Percentiles rank a stretch among this genome's conserved stretches.
phyloP scores from a whole-genome alignment of 2,113 vertebrate genomes.

The Thinocorus orbignyianus region DNA sequence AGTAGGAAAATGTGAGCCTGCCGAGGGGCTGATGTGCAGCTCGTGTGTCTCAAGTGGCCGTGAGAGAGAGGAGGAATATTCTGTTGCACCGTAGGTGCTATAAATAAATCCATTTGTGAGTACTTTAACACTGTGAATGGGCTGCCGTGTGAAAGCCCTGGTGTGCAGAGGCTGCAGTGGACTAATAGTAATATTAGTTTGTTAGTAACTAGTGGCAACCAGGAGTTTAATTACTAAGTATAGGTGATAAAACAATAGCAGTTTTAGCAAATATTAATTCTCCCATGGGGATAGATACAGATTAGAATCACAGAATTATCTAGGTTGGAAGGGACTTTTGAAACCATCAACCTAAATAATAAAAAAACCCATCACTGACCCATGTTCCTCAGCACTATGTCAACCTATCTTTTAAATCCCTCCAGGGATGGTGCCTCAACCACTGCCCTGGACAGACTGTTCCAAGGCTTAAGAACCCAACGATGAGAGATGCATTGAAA shows the following conservation, averaged over 20 bases:
- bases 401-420: too few relatives aligned
- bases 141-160: background rate
- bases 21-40: fast-evolving
- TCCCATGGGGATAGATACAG: background rate
- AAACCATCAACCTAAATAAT: too few relatives aligned
- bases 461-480: too few relatives aligned
- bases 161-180: background rate
- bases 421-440: too few relatives aligned
- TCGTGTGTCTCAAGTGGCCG: fast-evolving
- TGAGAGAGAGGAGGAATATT: background rate
- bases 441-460: too few relatives aligned
- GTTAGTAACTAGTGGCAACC: background rate
- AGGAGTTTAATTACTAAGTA: background rate
- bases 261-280: background rate
- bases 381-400: too few relatives aligned
- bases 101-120: background rate
- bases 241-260: background rate
- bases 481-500: background rate
- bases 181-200: too few relatives aligned
- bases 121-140: background rate
- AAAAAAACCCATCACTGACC: too few relatives aligned
- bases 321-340: too few relatives aligned
- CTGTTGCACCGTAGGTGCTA: background rate
- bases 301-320: background rate
- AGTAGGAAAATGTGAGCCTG: background rate